Percentiles rank a stretch among this genome's conserved stretches.
These are phyloP conservation scores for Petrocephalus schoutedeni DNA, from an alignment of 2,797 vertebrate genomes.

Conservation along the genomic window DNA sequence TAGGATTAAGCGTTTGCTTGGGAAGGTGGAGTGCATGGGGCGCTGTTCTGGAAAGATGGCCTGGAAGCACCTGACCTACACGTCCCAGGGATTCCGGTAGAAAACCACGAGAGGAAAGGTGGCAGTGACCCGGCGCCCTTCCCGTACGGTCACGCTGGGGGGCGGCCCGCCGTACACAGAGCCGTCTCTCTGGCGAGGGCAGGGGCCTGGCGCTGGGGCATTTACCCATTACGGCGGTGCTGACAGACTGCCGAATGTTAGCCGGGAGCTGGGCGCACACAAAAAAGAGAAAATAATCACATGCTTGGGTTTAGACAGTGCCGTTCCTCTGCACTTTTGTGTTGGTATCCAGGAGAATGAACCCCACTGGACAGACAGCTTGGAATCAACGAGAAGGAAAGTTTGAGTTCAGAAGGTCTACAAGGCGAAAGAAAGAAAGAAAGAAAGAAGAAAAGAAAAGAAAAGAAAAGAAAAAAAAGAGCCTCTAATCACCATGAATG, in stretches of 20 bases:
- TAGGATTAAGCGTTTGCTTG: background rate
- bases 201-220: background rate
- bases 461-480: background rate
- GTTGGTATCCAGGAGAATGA: background rate
- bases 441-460: background rate
- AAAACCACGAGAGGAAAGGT: background rate
- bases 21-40: background rate
- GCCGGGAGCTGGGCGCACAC: background rate
- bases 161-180: background rate
- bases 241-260: background rate
- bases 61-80: background rate
- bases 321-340: background rate
- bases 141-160: background rate
- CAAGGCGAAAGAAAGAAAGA: background rate
- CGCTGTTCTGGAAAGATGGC: background rate
- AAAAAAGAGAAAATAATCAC: background rate
- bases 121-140: background rate
- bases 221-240: background rate
- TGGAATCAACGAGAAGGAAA: conserved; percentile 16
- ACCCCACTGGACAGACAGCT: background rate
- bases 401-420: background rate
- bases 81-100: background rate
- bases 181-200: background rate
- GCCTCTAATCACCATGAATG: background rate
- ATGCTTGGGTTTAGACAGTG: background rate